Base-by-base conservation (phyloP, 1,140 invertebrate genomes). In the Bombus pascuorum region DNA sequence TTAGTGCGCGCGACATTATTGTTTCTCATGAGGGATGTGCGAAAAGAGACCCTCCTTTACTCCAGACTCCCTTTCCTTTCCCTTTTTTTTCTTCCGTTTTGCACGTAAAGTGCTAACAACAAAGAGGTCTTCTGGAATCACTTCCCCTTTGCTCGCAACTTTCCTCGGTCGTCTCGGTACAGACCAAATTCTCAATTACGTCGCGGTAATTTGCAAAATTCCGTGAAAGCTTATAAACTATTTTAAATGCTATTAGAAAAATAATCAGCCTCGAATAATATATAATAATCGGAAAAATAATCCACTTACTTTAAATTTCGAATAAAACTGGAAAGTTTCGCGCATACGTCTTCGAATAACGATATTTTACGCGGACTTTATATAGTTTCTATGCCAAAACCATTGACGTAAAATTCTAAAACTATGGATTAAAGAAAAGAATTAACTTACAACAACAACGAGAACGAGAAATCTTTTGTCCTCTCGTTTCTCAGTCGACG, bases 1-100 rank as follows among this genome's bases (percentile, higher is more conserved):
- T 62, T 83, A 83, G 88, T 68, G 62, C 75, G 78, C 81, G 86
- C 76, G 88, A 85, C 89, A 90, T 89, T 91, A 92, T 91, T 92
- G 87, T 91, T 88, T 83, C 85, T 81, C 74, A 76, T 77, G 84
- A 88, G 86, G 85, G 88, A 91, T 89, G 86, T 71, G 87, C 90
- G 68, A 91, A 90, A 42, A 89, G 79, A 87, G 77, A 81, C 76
- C 86, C 81, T 73, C 76, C 68, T 73, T 78, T 76, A 62, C 76
- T 73, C 53, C 80, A 88, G 59, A 86, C 74, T 83, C 65, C 65
- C 85, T 90, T 22, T 25, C 83, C 65, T 62, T 59, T 86, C 34
- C 32, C 18, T 18, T 66, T 62, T 77, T 59, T n/a, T 34, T 28
- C 57, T 66, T 87, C 68, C 62, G 57, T 83, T 83, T 83, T 88